phyloP scores from a whole-genome alignment of 2,888 invertebrate genomes.

The Ochlodes sylvanus region DNA sequence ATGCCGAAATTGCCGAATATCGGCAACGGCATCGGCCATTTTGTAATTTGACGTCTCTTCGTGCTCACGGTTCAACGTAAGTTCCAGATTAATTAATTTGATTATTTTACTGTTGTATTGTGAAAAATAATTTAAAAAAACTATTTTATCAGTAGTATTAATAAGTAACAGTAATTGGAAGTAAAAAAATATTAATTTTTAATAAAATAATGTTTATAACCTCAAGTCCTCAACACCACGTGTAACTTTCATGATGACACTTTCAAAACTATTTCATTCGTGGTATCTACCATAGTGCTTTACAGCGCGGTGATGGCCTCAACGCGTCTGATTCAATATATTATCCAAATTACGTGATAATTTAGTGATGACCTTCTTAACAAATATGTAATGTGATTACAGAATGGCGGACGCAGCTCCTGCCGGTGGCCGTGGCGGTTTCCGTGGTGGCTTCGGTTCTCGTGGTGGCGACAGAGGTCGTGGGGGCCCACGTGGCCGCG shows the following conservation, averaged over 20 bases:
- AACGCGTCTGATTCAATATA: slow-evolving; percentile 69
- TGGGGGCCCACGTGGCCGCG: slow-evolving; percentile 89
- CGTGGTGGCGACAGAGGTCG: slow-evolving; percentile 89
- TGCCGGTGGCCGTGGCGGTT: slow-evolving; percentile 97
- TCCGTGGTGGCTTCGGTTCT: slow-evolving; percentile 94
- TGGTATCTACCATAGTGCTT: slow-evolving; percentile 80
- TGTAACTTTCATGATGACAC: slow-evolving; percentile 72
- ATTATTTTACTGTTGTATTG: no score
- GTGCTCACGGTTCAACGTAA: slow-evolving; percentile 79
- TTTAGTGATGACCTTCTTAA: background rate
- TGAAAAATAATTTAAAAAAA: no score
- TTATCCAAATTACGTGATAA: background rate
- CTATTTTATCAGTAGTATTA: background rate
- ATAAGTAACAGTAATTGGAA: background rate
- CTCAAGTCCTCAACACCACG: slow-evolving; percentile 60
- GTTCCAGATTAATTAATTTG: slow-evolving; percentile 46
- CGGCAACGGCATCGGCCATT: no score
- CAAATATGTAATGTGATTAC: slow-evolving; percentile 45
- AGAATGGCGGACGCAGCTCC: slow-evolving; percentile 99
- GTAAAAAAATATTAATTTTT: no score
- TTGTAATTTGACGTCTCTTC: slow-evolving; percentile 74
- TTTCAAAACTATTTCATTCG: slow-evolving; percentile 71
- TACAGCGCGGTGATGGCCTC: slow-evolving; percentile 75
- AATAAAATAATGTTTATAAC: no score
- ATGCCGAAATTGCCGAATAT: no score